Conservation (phyloP, 1,140 invertebrate species). For the Battus philenor region DNA sequence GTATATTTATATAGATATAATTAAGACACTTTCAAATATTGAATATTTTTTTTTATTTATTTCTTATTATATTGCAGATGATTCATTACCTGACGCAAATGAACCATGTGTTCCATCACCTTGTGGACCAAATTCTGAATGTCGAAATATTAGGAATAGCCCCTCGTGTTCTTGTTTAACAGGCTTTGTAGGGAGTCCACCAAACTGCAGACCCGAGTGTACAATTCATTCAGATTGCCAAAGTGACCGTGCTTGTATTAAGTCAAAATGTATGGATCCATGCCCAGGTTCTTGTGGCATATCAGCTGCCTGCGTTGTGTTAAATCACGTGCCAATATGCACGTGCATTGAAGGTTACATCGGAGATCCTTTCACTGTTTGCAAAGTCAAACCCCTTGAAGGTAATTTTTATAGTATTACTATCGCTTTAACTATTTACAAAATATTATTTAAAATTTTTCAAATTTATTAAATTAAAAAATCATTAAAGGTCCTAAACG, state of each 20-base stretch:
- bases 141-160: constrained; percentile 77
- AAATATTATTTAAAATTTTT: no score
- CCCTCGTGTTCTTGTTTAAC: constrained; percentile 80
- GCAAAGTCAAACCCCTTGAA: constrained; percentile 77
- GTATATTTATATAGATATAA: constrained; percentile 28
- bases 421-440: no score
- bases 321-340: constrained; percentile 81
- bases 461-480: constrained; percentile 7
- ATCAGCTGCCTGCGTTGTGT: constrained; percentile 78
- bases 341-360: constrained; percentile 81
- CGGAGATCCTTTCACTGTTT: constrained; percentile 83
- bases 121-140: constrained; percentile 83
- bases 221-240: constrained; percentile 80
- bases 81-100: constrained; percentile 31
- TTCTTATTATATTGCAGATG: constrained; percentile 68
- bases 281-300: constrained; percentile 85
- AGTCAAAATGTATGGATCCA: constrained; percentile 82
- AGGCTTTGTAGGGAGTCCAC: constrained; percentile 82
- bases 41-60: constrained; percentile 68
- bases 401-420: constrained; percentile 57
- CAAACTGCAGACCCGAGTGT: constrained; percentile 83
- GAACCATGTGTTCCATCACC: constrained; percentile 82
- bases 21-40: constrained; percentile 20
- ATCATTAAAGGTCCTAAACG: constrained; percentile 7
- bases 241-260: constrained; percentile 79